Base-by-base conservation (phyloP, 2,888 invertebrate species). In the Campoplex nolae region DNA sequence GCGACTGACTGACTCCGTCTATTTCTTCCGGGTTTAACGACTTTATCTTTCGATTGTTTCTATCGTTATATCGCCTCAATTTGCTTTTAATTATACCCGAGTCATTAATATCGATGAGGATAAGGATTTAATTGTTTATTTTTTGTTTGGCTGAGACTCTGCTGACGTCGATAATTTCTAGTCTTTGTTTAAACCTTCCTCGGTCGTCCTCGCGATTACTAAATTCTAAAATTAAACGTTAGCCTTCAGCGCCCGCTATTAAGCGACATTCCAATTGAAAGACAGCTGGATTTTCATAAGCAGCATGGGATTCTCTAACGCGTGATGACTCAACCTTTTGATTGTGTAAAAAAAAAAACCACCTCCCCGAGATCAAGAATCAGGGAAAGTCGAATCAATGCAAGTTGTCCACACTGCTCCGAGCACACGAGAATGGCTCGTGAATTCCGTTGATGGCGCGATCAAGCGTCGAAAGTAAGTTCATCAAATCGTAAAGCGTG, bases 11-110 rank as follows among this genome's bases (percentile, higher is more conserved):
- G 28, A 67, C 68, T 62, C 32, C 35, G 73, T 51, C 51, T 48
- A 80, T 48, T 54, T 84, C 79, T 79, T 84, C 79, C 79, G 84
- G 79, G 74, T 84, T 74, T 84, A 58, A 58, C 58, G 68, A 74
- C 74, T 74, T 80, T 54, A 81, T 81, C 51, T 18, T 28, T n/a
- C 51, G 18, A 71, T 81, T 35, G 28, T 62, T 62, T 38, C n/a
- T 38, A 42, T 38, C 32, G 1, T 7, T 23, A 68, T 56, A 77
- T 28, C n/a, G n/a, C 23, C 42, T 58, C 3, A 58, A 6, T 58
- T 58, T 23, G 3, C 23, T 74, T 38, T 51, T 56, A 38, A 56
- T 38, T 28, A 56, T 16, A 38, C 38, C 35, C 56, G 54, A n/a
- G 38, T 38, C 54, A 56, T n/a, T 6, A 9, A 13, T 38, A n/a